Percentiles rank a stretch among this genome's conserved stretches.
phyloP scores from a whole-genome alignment of 2,888 invertebrate species.

The Trachelus troglodyta region DNA sequence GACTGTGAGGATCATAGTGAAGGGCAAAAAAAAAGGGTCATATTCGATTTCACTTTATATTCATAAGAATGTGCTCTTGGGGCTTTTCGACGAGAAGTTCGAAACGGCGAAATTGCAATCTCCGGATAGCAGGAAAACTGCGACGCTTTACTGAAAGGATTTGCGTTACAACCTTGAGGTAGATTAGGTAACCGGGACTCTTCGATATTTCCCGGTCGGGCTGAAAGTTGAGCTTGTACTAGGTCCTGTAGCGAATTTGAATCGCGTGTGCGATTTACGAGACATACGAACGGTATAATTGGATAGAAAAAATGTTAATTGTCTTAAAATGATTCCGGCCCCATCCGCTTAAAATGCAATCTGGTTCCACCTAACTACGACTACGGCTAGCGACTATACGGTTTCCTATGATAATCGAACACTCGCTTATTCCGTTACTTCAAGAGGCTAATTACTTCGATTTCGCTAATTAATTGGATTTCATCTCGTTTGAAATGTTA shows the following conservation, averaged over 20 bases:
- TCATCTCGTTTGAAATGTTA: background rate
- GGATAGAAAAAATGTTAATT: background rate
- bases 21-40: background rate
- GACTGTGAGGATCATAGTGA: background rate
- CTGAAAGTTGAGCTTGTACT: background rate
- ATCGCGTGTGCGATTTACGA: background rate
- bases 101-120: background rate
- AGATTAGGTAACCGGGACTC: background rate
- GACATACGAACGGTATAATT: background rate
- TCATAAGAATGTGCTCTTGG: background rate
- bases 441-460: background rate
- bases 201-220: background rate
- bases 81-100: background rate
- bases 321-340: background rate
- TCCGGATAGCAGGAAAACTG: background rate
- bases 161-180: background rate
- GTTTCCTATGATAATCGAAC: background rate
- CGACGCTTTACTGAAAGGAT: background rate
- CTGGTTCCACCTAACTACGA: background rate
- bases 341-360: background rate
- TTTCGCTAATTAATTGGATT: background rate
- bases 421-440: background rate
- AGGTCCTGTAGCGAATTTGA: background rate
- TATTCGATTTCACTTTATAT: background rate
- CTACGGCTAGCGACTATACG: background rate